phyloP scores from a whole-genome alignment of 2,888 invertebrate genomes.

The Merodon equestris region DNA sequence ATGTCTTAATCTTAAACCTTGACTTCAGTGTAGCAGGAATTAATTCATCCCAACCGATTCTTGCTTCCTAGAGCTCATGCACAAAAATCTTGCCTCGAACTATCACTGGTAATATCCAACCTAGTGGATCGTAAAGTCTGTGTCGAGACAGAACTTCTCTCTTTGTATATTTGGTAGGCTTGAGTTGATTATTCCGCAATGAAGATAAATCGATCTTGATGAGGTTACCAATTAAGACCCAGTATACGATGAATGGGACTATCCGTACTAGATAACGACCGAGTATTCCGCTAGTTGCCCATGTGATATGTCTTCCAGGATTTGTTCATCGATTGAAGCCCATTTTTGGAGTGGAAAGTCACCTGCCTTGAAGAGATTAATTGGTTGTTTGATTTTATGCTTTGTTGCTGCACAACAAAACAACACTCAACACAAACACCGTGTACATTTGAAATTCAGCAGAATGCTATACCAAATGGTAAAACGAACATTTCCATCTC shows the following conservation, averaged over 20 bases:
- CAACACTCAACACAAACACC: too few relatives aligned
- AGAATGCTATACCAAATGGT: too few relatives aligned
- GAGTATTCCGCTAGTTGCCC: not conserved
- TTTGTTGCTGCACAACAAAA: too few relatives aligned
- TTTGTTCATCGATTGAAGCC: not conserved
- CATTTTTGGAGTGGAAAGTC: slow-evolving; percentile 9
- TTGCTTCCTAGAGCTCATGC: not conserved
- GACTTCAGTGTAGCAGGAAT: not conserved
- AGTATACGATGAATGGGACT: too few relatives aligned
- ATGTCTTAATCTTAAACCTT: not conserved
- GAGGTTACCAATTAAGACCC: too few relatives aligned
- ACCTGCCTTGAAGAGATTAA: too few relatives aligned
- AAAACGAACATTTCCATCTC: too few relatives aligned
- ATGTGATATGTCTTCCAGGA: not conserved
- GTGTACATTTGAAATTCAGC: too few relatives aligned
- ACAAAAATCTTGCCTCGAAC: not conserved
- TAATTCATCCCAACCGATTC: not conserved
- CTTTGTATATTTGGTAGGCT: not conserved
- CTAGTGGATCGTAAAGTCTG: not conserved
- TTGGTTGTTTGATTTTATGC: not conserved
- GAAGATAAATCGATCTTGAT: too few relatives aligned
- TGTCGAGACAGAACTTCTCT: not conserved
- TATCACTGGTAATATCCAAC: not conserved
- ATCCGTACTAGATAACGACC: too few relatives aligned
- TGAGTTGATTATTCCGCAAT: too few relatives aligned